Conservation (phyloP, 2,888 invertebrate genomes). For the Lapara coniferarum region DNA sequence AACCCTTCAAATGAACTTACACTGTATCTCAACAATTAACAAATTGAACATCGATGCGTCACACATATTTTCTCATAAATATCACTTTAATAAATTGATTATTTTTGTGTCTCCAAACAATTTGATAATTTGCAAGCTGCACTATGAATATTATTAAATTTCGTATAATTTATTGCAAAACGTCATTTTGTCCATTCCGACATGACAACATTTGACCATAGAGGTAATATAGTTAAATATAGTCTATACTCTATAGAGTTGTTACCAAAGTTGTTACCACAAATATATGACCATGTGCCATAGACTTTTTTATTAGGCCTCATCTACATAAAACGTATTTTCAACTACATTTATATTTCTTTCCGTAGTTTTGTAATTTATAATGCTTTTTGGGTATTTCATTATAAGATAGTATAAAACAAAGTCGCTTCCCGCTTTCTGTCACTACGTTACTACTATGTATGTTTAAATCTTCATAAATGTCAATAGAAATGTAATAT, state of each 20-base stretch:
- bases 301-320: not conserved
- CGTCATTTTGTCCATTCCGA: constrained; percentile 48
- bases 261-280: not conserved
- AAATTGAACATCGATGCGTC: not conserved
- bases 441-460: no score
- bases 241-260: no score
- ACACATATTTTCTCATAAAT: constrained; percentile 22
- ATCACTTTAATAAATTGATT: constrained; percentile 24
- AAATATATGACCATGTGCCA: no score
- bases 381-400: no score
- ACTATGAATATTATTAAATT: constrained; percentile 42
- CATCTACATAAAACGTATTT: not conserved
- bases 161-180: constrained; percentile 50
- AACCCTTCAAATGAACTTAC: constrained; percentile 69
- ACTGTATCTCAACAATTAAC: constrained; percentile 29
- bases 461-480: no score
- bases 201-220: constrained; percentile 40
- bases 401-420: no score
- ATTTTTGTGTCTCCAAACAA: constrained; percentile 23
- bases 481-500: no score
- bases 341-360: no score
- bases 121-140: constrained; percentile 2
- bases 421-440: no score
- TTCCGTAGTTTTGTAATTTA: no score
- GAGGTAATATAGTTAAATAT: no score